A percentile compares a stretch with the other conserved stretches of the same genome.
Evolutionary conservation across 2,888 invertebrate species (phyloP).

Genomic region (Trissoscelio sp.): DNA sequence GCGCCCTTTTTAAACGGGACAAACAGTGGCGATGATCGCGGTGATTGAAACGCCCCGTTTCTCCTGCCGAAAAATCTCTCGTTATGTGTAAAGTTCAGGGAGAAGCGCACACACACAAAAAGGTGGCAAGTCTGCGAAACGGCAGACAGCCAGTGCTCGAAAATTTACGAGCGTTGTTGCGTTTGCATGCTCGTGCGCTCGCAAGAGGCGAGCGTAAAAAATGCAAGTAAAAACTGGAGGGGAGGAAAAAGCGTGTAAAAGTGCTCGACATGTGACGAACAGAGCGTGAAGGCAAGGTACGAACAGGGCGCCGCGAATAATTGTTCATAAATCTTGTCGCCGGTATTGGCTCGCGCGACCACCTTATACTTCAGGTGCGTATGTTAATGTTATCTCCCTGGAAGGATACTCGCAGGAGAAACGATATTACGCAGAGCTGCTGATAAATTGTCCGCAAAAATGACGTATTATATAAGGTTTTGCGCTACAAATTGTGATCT

Average conservation of each 20-base stretch:
- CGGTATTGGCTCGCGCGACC: conserved; percentile 42
- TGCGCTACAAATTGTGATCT: conserved; percentile 11
- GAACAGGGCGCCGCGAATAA: conserved; percentile 75
- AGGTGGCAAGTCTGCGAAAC: conserved; percentile 1
- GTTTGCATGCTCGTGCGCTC: conserved; percentile 1
- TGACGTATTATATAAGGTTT: conserved; percentile 33
- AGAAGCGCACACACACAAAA: no score
- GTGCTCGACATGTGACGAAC: conserved; percentile 76
- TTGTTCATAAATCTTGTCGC: conserved; percentile 71
- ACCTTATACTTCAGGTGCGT: conserved; percentile 42
- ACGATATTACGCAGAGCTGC: conserved; percentile 27
- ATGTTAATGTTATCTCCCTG: conserved; percentile 51
- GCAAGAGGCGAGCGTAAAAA: conserved; percentile 18
- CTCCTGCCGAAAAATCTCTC: not conserved
- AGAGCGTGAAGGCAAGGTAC: conserved; percentile 79
- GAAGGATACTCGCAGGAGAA: conserved; percentile 23
- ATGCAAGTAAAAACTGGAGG: conserved; percentile 45
- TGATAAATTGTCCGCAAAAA: conserved; percentile 57
- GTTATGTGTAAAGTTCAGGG: not conserved
- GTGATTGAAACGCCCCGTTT: conserved; percentile 16
- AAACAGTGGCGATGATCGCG: not conserved
- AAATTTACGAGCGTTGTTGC: conserved; percentile 34
- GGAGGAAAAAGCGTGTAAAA: conserved; percentile 73
- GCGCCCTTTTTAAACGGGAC: not conserved
- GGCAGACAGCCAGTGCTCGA: conserved; percentile 9